These are phyloP conservation scores for Rhadinocentrus ornatus DNA, from an alignment of 2,797 vertebrate genomes.

Conservation along the genomic window DNA sequence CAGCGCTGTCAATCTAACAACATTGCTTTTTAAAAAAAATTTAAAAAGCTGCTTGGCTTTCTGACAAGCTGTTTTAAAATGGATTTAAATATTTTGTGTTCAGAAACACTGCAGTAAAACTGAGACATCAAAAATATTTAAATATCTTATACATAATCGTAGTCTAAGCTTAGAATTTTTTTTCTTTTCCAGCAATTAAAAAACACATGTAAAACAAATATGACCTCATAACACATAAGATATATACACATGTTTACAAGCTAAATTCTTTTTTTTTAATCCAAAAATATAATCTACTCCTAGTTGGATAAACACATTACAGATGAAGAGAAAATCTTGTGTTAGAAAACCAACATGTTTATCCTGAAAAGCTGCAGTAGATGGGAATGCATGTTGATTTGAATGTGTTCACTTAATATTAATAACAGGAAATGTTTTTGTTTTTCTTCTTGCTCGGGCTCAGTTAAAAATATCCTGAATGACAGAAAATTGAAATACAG, in stretches of 20 bases:
- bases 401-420: slow-evolving; percentile 3
- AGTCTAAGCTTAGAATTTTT: slow-evolving; percentile 13
- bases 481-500: background rate
- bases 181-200: slow-evolving; percentile 3
- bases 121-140: background rate
- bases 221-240: slow-evolving; percentile 21
- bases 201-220: slow-evolving; percentile 30
- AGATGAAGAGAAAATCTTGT: slow-evolving; percentile 41
- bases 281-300: slow-evolving; percentile 55
- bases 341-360: slow-evolving; percentile 41
- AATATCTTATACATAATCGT: background rate
- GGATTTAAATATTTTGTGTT: background rate
- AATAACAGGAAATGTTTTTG: background rate
- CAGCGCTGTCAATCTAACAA: background rate
- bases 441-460: background rate
- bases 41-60: background rate
- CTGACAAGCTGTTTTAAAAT: background rate
- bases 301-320: slow-evolving; percentile 35
- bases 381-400: slow-evolving; percentile 1
- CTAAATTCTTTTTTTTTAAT: slow-evolving; percentile 18
- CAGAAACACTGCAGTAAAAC: background rate
- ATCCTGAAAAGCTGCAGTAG: slow-evolving; percentile 17
- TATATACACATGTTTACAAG: slow-evolving; percentile 12
- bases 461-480: background rate
- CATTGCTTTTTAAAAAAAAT: no score